These are phyloP conservation scores for Anagyrus pseudococci DNA, from an alignment of 2,888 invertebrate species.

Conservation along the genomic window DNA sequence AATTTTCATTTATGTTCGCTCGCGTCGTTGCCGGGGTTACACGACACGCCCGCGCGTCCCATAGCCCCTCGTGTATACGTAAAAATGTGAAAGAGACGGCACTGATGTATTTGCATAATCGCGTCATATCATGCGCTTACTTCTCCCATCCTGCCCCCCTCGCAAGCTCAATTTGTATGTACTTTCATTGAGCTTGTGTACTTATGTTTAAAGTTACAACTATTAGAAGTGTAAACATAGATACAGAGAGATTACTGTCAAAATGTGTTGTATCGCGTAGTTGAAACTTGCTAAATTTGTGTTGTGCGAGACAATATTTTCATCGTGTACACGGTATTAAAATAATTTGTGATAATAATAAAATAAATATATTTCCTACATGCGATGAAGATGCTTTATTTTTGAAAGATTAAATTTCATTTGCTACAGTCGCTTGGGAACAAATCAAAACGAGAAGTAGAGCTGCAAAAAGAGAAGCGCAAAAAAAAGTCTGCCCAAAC, in stretches of 20 bases:
- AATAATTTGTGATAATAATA: too few species aligned
- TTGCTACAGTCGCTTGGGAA: slow-evolving; percentile 38
- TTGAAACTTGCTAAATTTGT: too few species aligned
- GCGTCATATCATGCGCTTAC: neutral
- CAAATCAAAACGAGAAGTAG: neutral
- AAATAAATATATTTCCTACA: slow-evolving; percentile 10
- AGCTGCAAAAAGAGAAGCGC: slow-evolving; percentile 1
- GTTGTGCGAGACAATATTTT: too few species aligned
- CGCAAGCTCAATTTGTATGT: too few species aligned
- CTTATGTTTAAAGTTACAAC: too few species aligned
- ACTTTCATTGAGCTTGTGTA: too few species aligned
- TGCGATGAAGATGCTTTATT: slow-evolving; percentile 20
- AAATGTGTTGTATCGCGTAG: too few species aligned
- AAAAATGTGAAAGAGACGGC: slow-evolving; percentile 24
- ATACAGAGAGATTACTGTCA: too few species aligned
- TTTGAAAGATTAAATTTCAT: slow-evolving; percentile 35
- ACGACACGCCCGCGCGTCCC: too few species aligned
- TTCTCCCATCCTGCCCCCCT: too few species aligned
- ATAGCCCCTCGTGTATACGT: neutral
- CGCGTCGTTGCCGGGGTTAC: slow-evolving; percentile 6
- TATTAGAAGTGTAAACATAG: too few species aligned
- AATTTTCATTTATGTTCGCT: slow-evolving; percentile 9
- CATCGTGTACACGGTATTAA: too few species aligned
- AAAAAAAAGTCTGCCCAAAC: slow-evolving; percentile 8
- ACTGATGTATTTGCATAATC: slow-evolving; percentile 20